A percentile compares a stretch with the other conserved stretches of the same genome.
Evolutionary conservation across 2,113 vertebrate species (phyloP).

Genomic region (Callithrix jacchus): DNA sequence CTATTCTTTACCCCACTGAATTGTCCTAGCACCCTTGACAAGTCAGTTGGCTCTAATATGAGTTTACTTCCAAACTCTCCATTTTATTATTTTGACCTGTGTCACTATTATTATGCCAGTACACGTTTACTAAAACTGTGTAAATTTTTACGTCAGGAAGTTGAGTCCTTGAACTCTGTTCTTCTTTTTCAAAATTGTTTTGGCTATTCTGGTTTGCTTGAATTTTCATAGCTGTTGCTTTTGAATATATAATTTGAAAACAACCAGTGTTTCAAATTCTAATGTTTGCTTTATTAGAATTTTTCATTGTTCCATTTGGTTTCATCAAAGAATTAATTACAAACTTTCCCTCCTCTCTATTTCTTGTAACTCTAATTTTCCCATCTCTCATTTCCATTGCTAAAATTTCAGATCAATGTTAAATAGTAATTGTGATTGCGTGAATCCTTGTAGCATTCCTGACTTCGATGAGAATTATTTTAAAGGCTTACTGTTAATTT

Average conservation of each 20-base stretch:
- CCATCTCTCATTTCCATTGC: neutral
- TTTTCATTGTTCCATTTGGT: neutral
- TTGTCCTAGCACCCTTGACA: neutral
- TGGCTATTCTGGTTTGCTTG: neutral
- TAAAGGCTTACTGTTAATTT: constrained; percentile 41
- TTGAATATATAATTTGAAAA: neutral
- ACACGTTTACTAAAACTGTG: neutral
- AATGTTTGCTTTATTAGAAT: neutral
- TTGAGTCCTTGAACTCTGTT: neutral
- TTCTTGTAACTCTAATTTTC: neutral
- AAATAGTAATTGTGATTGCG: neutral
- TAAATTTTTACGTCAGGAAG: neutral
- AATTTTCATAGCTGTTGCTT: neutral
- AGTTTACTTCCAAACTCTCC: neutral
- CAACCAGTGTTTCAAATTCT: neutral
- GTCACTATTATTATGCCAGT: neutral
- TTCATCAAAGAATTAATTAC: neutral
- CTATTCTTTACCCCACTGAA: neutral
- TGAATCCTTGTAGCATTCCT: neutral
- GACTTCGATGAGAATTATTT: constrained; percentile 48
- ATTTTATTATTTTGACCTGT: neutral
- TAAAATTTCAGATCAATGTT: neutral
- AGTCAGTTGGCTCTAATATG: neutral
- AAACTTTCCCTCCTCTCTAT: neutral
- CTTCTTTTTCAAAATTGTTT: neutral